Evolutionary conservation across 2,797 vertebrate species (phyloP).

Genomic region (Borostomias antarcticus): DNA sequence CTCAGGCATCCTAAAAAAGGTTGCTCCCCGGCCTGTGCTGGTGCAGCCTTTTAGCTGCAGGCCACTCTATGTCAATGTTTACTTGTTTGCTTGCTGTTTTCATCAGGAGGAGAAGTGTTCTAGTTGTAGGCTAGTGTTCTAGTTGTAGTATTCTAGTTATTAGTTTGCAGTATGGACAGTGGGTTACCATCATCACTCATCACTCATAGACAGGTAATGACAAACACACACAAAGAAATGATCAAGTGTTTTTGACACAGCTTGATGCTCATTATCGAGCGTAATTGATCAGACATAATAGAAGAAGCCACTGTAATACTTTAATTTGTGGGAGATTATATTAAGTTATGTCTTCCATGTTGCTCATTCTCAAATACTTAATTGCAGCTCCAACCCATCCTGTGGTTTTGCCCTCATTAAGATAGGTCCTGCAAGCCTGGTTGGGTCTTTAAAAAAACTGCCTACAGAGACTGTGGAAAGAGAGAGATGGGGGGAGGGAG

Average conservation of each 20-base stretch:
- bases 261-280: slow-evolving; percentile 70
- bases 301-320: slow-evolving; percentile 71
- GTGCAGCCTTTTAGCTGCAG: not conserved
- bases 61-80: not conserved
- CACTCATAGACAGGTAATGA: slow-evolving; percentile 61
- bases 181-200: slow-evolving; percentile 67
- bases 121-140: too few species aligned
- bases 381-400: slow-evolving; percentile 54
- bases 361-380: slow-evolving; percentile 55
- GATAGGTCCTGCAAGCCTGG: not conserved
- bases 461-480: slow-evolving; percentile 51
- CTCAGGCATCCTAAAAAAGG: not conserved
- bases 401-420: slow-evolving; percentile 52
- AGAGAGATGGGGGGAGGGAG: not conserved
- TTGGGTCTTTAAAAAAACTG: not conserved
- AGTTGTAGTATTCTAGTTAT: slow-evolving; percentile 49
- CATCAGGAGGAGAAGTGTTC: too few species aligned
- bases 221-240: slow-evolving; percentile 78
- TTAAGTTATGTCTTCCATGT: slow-evolving; percentile 78
- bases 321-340: slow-evolving; percentile 80
- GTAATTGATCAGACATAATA: slow-evolving; percentile 70
- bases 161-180: slow-evolving; percentile 56
- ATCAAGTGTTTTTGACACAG: slow-evolving; percentile 71
- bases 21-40: slow-evolving; percentile 4
- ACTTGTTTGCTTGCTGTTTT: not conserved